Evolutionary conservation across 2,113 vertebrate species (phyloP).

Genomic region (Oreochromis tanganicae): DNA sequence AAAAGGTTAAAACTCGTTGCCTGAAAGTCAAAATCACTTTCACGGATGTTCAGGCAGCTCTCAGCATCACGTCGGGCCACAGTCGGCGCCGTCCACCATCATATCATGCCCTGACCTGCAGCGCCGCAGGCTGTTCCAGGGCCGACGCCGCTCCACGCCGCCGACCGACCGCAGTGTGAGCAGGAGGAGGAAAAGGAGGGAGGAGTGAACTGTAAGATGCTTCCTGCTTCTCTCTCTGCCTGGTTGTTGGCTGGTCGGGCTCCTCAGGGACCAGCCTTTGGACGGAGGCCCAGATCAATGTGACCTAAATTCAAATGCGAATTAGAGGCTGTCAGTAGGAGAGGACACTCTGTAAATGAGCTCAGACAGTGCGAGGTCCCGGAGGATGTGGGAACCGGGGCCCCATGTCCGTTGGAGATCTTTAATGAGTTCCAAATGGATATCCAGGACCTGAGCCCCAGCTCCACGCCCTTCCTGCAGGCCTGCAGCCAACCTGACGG

Average conservation of each 20-base stretch:
- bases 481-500: not conserved
- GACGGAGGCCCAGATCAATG: constrained; percentile 72
- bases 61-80: not conserved
- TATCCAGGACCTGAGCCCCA: constrained; percentile 32
- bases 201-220: not conserved
- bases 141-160: not conserved
- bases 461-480: constrained; percentile 15
- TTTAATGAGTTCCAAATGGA: constrained; percentile 77
- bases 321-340: constrained; percentile 67
- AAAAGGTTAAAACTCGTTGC: not conserved
- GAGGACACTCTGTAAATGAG: constrained; percentile 72
- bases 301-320: constrained; percentile 77
- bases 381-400: constrained; percentile 45
- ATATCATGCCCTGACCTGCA: not conserved
- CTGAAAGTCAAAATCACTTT: not conserved
- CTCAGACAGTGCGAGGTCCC: constrained; percentile 57
- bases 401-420: constrained; percentile 39
- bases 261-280: constrained; percentile 60
- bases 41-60: not conserved
- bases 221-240: constrained; percentile 23
- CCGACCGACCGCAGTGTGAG: not conserved
- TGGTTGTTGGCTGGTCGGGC: constrained; percentile 14
- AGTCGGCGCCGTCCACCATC: not conserved
- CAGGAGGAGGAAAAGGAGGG: not conserved
- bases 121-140: constrained; percentile 36